These are phyloP conservation scores for Tetramorium alpestre DNA, from an alignment of 1,140 invertebrate genomes.

Conservation along the genomic window DNA sequence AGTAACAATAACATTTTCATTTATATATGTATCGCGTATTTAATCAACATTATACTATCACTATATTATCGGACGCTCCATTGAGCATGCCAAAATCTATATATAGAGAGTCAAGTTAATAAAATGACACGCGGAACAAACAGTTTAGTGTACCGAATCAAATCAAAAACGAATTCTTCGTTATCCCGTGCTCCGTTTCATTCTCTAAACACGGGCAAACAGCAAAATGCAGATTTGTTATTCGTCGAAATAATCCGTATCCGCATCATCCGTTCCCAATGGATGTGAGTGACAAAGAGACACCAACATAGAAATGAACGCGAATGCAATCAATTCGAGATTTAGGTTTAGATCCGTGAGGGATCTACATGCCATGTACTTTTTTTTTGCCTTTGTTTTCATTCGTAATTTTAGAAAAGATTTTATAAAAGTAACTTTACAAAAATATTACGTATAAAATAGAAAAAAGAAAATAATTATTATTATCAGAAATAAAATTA, in stretches of 20 bases:
- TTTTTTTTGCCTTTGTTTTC: background rate
- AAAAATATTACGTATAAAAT: background rate
- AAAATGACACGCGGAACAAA: background rate
- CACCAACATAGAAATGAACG: slow-evolving; percentile 38
- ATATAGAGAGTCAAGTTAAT: slow-evolving; percentile 1
- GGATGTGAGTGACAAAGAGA: background rate
- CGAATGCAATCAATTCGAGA: background rate
- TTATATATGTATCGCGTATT: background rate
- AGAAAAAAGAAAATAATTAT: background rate
- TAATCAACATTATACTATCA: background rate
- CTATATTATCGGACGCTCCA: background rate
- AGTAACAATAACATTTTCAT: background rate
- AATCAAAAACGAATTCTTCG: slow-evolving; percentile 58
- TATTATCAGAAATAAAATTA: background rate
- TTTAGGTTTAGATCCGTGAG: background rate
- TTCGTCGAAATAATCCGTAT: slow-evolving; percentile 63
- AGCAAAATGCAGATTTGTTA: slow-evolving; percentile 66
- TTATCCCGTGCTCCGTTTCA: slow-evolving; percentile 24
- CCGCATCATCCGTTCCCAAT: slow-evolving; percentile 40
- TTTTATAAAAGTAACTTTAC: too few species aligned
- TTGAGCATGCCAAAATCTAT: background rate
- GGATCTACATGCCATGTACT: background rate
- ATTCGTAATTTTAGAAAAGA: background rate
- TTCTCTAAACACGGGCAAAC: slow-evolving; percentile 53
- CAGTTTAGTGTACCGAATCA: background rate